Conservation (phyloP, 2,113 vertebrate genomes). For the Procavia capensis region DNA sequence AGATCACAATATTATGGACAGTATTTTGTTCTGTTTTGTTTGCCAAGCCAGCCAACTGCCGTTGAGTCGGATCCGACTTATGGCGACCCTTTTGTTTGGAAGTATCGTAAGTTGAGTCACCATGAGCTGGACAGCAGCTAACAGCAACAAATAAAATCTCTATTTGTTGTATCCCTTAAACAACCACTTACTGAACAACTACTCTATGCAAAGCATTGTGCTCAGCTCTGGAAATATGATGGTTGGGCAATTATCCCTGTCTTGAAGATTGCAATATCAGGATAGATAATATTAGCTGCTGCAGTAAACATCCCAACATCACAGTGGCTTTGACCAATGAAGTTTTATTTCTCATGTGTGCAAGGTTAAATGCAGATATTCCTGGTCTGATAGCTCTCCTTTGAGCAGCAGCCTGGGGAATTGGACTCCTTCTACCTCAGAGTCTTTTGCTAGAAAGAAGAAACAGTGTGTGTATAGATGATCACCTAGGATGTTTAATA, state of each 20-base stretch:
- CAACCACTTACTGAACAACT: background rate
- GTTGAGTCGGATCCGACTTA: too few species aligned
- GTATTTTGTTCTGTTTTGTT: background rate
- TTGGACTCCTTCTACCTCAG: background rate
- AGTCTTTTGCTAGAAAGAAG: background rate
- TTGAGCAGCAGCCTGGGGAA: background rate
- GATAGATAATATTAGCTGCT: background rate
- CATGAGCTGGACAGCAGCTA: background rate
- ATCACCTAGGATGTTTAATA: background rate
- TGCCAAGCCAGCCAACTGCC: too few species aligned
- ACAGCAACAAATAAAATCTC: background rate
- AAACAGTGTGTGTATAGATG: background rate
- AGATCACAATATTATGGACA: background rate
- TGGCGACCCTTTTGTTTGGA: background rate
- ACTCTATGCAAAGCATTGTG: background rate
- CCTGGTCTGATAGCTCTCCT: background rate
- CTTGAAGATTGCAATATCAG: background rate
- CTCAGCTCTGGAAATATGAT: constrained; percentile 14
- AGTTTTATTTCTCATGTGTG: background rate
- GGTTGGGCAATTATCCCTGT: background rate
- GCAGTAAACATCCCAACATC: background rate
- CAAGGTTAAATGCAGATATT: background rate
- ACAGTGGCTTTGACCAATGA: constrained; percentile 1
- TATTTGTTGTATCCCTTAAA: background rate
- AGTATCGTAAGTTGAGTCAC: background rate